Conservation (phyloP, 2,888 invertebrate species). For the Parnassius orleans region DNA sequence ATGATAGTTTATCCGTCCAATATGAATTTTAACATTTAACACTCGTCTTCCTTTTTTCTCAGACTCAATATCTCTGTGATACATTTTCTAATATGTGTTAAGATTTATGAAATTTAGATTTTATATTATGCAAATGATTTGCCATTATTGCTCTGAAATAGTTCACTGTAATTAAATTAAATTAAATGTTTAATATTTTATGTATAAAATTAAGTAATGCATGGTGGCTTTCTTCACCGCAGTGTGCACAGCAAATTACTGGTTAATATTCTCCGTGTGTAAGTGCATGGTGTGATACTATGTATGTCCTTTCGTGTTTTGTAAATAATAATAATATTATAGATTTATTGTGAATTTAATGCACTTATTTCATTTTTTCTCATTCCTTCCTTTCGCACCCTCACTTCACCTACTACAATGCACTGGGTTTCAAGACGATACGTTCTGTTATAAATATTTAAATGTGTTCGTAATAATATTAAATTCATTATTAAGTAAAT, state of each 20-base stretch:
- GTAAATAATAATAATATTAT: conserved; percentile 77
- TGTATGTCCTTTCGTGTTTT: conserved; percentile 63
- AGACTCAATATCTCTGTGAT: conserved; percentile 22
- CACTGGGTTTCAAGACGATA: conserved; percentile 37
- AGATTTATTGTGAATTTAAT: conserved; percentile 73
- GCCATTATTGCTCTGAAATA: conserved; percentile 7
- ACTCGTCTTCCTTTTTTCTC: conserved; percentile 22
- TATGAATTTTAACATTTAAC: conserved; percentile 7
- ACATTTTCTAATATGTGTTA: conserved; percentile 12
- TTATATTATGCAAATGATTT: conserved; percentile 28
- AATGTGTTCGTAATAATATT: not conserved
- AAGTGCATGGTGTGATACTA: conserved; percentile 81
- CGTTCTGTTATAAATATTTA: conserved; percentile 39
- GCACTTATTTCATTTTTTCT: conserved; percentile 76
- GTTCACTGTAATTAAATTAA: conserved; percentile 14
- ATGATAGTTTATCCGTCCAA: conserved; percentile 25
- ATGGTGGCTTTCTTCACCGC: conserved; percentile 68
- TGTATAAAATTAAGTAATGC: conserved; percentile 42
- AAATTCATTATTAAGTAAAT: not conserved
- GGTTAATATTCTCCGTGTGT: conserved; percentile 63
- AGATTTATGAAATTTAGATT: conserved; percentile 17
- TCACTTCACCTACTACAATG: conserved; percentile 53
- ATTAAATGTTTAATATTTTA: conserved; percentile 16
- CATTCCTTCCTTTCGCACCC: conserved; percentile 63
- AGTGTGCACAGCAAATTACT: conserved; percentile 72